phyloP scores from a whole-genome alignment of 2,888 invertebrate species.

The Pandemis heparana region DNA sequence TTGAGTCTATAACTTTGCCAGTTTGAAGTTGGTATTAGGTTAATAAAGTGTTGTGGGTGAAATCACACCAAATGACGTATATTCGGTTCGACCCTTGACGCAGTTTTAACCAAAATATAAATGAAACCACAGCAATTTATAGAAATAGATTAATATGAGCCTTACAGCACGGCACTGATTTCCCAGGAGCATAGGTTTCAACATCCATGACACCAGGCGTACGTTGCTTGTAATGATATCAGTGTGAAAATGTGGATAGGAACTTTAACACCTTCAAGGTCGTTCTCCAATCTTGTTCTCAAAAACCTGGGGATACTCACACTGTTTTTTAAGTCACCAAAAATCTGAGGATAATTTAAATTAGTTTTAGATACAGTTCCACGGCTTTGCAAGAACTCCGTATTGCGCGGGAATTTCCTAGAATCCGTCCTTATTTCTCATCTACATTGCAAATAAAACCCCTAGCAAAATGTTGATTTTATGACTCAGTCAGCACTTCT shows the following conservation, averaged over 20 bases:
- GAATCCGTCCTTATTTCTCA: no score
- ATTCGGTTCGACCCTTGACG: neutral
- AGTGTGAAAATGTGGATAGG: neutral
- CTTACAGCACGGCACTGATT: neutral
- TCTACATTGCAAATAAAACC: no score
- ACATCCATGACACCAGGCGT: neutral
- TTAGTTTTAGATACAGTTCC: no score
- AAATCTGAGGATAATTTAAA: no score
- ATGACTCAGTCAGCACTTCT: no score
- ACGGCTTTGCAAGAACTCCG: no score
- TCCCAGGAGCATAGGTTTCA: neutral
- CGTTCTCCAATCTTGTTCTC: neutral
- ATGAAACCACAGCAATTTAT: neutral
- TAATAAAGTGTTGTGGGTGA: neutral
- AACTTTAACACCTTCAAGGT: neutral
- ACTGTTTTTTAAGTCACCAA: no score
- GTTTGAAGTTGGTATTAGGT: no score
- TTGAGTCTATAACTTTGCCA: no score
- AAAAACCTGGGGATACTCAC: no score
- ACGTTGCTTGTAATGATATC: neutral
- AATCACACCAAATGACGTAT: neutral
- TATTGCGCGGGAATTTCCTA: no score
- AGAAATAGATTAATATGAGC: constrained; percentile 3
- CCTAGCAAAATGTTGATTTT: no score
- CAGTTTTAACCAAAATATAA: constrained; percentile 7